These are phyloP conservation scores for Campodea augens DNA, from an alignment of 1,140 invertebrate species.

Conservation along the genomic window DNA sequence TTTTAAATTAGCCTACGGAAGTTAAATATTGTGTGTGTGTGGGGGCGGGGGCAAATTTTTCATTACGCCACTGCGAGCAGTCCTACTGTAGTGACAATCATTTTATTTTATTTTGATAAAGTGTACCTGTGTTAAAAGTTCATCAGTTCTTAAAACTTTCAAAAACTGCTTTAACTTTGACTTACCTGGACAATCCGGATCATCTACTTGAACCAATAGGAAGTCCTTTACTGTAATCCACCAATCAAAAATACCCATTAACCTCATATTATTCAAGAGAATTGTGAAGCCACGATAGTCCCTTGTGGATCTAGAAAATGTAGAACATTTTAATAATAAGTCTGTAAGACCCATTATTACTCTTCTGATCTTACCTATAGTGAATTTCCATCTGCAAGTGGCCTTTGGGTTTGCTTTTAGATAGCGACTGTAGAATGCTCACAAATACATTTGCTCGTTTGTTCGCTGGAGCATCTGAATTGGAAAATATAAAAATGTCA, in stretches of 20 bases:
- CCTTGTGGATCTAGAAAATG: constrained; percentile 19
- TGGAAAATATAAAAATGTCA: no score
- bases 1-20: no score
- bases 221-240: constrained; percentile 71
- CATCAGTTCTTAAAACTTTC: no score
- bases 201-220: constrained; percentile 28
- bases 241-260: constrained; percentile 89
- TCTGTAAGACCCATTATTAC: background rate
- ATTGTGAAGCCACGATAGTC: constrained; percentile 70
- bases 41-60: no score
- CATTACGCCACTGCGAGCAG: no score
- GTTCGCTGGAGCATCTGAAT: constrained; percentile 43
- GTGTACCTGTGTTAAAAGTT: no score
- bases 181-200: background rate
- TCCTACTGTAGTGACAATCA: no score
- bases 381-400: constrained; percentile 70
- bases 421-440: constrained; percentile 60
- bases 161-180: no score
- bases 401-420: constrained; percentile 27
- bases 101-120: no score
- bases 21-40: no score
- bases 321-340: background rate
- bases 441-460: constrained; percentile 67
- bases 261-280: constrained; percentile 82
- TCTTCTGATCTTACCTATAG: constrained; percentile 27